Base-by-base conservation (phyloP, 2,888 invertebrate genomes). In the Ypsolopha scabrella region DNA sequence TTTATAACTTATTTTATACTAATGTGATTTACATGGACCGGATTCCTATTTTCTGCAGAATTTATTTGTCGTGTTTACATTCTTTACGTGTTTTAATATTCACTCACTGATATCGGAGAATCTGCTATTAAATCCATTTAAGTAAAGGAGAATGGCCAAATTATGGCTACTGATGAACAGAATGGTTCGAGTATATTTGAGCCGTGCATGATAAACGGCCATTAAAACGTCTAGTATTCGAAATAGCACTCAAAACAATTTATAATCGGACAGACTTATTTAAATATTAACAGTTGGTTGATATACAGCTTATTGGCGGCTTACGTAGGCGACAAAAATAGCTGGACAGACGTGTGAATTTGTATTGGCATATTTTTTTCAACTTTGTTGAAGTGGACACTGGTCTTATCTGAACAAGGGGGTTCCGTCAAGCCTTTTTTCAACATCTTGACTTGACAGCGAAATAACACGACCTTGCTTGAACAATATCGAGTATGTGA, bases 311-410 rank as follows among this genome's bases (percentile, higher is more conserved):
- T 61, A 66, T 63, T 60, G 61, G 64, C 60, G 57, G 8, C 13
- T 50, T 63, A 65, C 64, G 68, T 65, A 68, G 73, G 72, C 69
- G 68, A 70, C 73, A 72, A 70, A 70, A 75, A 75, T 75, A 73
- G 38, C 38, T 7, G 13, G 14, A 44, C 14, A 37, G 57, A 69
- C 61, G 65, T 69, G 68, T 69, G 72, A 74, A 74, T 71, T 72
- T 64, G 41, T 50, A 50, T 14, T 46, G 41, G 50, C 46, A 45
- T 46, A 39, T 50, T 24, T 24, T 24, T 24, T 24, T 24, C 24
- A 24, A 24, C 2, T 24, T 24, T 24, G 24, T 24, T 24, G 24
- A 24, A 24, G 24, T 24, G 24, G 2, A 24, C 24, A n/a, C 24
- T 24, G 24, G 2, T 3, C 2, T 2, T 24, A 24, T 24, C 24